phyloP scores from a whole-genome alignment of 2,113 vertebrate genomes.

The Mus pahari region DNA sequence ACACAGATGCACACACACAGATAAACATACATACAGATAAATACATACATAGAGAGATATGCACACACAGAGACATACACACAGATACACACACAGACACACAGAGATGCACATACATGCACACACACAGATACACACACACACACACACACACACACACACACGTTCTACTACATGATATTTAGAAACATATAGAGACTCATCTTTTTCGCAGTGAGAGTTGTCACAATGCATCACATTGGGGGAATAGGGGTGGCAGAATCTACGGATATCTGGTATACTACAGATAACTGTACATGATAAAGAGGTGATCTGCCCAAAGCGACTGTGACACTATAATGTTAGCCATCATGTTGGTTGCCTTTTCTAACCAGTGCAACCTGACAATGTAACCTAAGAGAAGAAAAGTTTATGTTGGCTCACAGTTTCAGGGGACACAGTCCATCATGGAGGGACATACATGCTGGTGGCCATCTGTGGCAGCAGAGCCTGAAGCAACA shows the following conservation, averaged over 20 bases:
- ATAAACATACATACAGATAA: not conserved
- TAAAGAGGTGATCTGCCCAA: not conserved
- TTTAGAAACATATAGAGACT: constrained; percentile 17
- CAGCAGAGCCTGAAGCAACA: not conserved
- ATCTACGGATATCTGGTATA: not conserved
- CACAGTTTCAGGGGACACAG: not conserved
- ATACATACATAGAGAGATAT: too few species aligned
- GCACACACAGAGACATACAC: not conserved
- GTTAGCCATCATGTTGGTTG: not conserved
- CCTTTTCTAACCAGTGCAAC: not conserved
- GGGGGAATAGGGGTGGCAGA: not conserved
- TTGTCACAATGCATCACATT: not conserved
- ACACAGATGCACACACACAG: too few species aligned
- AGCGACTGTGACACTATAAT: not conserved
- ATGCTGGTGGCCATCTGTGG: not conserved
- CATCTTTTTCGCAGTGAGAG: not conserved
- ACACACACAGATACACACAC: too few species aligned
- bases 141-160: too few species aligned
- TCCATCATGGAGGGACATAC: not conserved
- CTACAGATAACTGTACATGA: not conserved
- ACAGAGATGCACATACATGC: too few species aligned
- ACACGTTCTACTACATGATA: not conserved
- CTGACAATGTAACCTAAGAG: not conserved
- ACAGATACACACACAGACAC: too few species aligned
- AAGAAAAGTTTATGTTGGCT: not conserved